Evolutionary conservation across 1,140 invertebrate genomes (phyloP), one percentile per base, ranked within the genome.

Genomic region (Dinoponera quadriceps): DNA sequence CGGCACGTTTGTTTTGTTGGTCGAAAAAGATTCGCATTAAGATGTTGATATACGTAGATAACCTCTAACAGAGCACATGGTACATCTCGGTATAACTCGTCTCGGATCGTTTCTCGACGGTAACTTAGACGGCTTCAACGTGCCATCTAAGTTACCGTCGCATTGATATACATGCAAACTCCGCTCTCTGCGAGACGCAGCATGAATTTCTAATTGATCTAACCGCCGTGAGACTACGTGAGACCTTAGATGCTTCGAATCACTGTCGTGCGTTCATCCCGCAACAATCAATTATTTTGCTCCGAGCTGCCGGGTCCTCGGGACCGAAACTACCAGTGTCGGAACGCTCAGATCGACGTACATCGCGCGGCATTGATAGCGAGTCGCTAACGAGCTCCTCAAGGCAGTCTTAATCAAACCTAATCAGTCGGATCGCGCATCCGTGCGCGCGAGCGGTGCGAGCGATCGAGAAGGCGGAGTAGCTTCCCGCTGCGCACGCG

Each of bases 341-440:
- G 66, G 72, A 48, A 86, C 72, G 63, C 48, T 65, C 57, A 54
- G 65, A 33, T 20, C 33, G 20, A 51, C 18, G 69, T 71, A 49
- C 51, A 18, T 84, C 59, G 49, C 44, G 63, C 71, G 72, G 44
- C 44, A 60, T 84, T 49, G 55, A 51, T 71, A 84, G 75, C 75
- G 80, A 88, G 54, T 85, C 71, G 33, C 27, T 85, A 88, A 88
- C 80, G 83, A 88, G 55, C 82, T 57, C 44, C 83, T 16, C 22
- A 65, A 75, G 22, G 51, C 62, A 73, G 33, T 29, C 63, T 55
- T 69, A 78, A 69, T 60, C 59, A 59, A 38, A 83, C 66, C 78
- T 83, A 83, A 86, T 87, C 38, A 54, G 66, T 20, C 48, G 44
- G 49, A 27, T 82, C 44, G 59, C 44, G 44, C 75, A n/a, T n/a